Evolutionary conservation across 2,888 invertebrate species (phyloP).

Genomic region (Pammene aurita): DNA sequence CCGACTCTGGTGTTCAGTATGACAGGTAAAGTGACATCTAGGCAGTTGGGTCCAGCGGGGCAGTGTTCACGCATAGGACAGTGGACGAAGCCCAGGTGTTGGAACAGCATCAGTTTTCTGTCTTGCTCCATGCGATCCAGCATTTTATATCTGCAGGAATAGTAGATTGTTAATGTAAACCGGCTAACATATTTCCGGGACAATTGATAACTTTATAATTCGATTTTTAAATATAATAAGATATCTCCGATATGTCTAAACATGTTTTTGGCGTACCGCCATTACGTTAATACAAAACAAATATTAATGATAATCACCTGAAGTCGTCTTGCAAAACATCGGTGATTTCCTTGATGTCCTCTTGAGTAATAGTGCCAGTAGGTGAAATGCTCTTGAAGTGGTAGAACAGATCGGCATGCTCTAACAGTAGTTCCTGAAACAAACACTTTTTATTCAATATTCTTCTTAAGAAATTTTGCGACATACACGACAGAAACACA

Average conservation of each 20-base stretch:
- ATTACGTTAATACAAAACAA: no score
- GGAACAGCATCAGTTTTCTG: slow-evolving; percentile 95
- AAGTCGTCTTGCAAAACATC: slow-evolving; percentile 96
- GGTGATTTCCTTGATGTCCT: slow-evolving; percentile 96
- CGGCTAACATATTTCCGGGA: no score
- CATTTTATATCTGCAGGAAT: slow-evolving; percentile 90
- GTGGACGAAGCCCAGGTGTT: slow-evolving; percentile 97
- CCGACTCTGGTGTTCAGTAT: slow-evolving; percentile 76
- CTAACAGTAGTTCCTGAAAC: slow-evolving; percentile 91
- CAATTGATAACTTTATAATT: no score
- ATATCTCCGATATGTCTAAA: no score
- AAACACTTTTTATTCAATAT: background rate
- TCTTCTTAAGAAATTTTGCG: no score
- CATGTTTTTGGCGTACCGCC: no score
- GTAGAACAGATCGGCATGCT: slow-evolving; percentile 96
- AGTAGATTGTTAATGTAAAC: no score
- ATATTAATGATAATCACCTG: slow-evolving; percentile 77
- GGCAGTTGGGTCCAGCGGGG: slow-evolving; percentile 89
- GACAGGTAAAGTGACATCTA: slow-evolving; percentile 70
- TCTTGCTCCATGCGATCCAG: slow-evolving; percentile 97
- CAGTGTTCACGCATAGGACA: slow-evolving; percentile 97
- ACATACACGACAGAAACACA: no score
- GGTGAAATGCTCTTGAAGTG: slow-evolving; percentile 96
- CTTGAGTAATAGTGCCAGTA: slow-evolving; percentile 95
- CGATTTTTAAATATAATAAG: no score